Evolutionary conservation across 2,888 invertebrate genomes (phyloP).

Genomic region (Drosophila paramelanica): DNA sequence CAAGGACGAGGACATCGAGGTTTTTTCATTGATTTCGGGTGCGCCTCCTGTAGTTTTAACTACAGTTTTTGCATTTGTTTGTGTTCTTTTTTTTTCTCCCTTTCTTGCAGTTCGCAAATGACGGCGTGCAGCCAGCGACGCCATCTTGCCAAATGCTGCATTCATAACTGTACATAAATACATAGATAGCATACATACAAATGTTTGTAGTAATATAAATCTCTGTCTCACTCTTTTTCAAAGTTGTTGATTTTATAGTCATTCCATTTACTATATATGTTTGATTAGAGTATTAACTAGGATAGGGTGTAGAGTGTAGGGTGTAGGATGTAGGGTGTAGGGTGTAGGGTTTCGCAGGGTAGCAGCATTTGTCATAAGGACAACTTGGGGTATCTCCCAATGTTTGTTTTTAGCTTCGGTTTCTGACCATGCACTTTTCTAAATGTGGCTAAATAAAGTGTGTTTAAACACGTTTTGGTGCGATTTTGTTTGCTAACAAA

Average conservation of each 20-base stretch:
- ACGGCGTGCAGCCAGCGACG: slow-evolving; percentile 27
- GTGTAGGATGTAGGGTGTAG: neutral
- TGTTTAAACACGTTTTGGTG: slow-evolving; percentile 19
- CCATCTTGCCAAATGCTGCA: slow-evolving; percentile 55
- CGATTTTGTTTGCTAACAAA: slow-evolving; percentile 5
- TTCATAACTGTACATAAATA: slow-evolving; percentile 42
- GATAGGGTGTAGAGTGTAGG: neutral
- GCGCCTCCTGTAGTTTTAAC: slow-evolving; percentile 45
- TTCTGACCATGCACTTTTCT: slow-evolving; percentile 15
- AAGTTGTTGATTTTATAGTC: slow-evolving; percentile 49
- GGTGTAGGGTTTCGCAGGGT: neutral
- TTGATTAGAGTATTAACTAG: slow-evolving; percentile 22
- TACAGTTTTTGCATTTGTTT: slow-evolving; percentile 39
- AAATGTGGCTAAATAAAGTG: slow-evolving; percentile 8
- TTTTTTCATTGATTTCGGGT: slow-evolving; percentile 14
- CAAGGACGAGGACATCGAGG: no score
- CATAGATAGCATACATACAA: slow-evolving; percentile 13
- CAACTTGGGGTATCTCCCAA: slow-evolving; percentile 5
- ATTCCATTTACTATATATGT: slow-evolving; percentile 23
- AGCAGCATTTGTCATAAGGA: slow-evolving; percentile 32
- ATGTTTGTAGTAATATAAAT: slow-evolving; percentile 11
- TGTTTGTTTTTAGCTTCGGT: slow-evolving; percentile 28
- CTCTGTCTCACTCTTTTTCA: slow-evolving; percentile 23
- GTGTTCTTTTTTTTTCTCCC: slow-evolving; percentile 22
- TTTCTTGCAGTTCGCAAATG: slow-evolving; percentile 39